Conservation (phyloP, 2,888 invertebrate species). For the Noctua fimbriata region DNA sequence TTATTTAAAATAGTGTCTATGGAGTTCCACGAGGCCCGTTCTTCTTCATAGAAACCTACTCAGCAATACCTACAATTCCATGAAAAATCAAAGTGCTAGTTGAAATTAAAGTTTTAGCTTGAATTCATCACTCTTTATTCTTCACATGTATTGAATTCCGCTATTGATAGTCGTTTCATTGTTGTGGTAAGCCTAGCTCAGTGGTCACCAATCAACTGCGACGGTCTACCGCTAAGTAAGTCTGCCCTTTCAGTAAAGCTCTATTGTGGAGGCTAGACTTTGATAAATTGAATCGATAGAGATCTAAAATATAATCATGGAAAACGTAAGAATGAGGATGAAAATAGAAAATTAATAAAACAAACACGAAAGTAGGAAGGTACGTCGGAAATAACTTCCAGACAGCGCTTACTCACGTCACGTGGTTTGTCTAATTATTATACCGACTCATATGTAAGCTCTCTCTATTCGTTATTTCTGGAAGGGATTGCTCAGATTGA, state of each 20-base stretch:
- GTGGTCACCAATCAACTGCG: neutral
- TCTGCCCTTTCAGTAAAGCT: neutral
- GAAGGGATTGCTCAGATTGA: conserved; percentile 29
- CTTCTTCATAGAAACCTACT: neutral
- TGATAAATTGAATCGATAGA: conserved; percentile 13
- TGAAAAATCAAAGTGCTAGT: neutral
- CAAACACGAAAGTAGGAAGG: neutral
- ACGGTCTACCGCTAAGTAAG: neutral
- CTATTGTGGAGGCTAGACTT: neutral
- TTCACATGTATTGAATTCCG: neutral
- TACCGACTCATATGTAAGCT: neutral
- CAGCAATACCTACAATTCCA: neutral
- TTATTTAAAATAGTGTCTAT: neutral
- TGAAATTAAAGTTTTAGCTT: neutral
- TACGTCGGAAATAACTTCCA: neutral
- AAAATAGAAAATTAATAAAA: conserved; percentile 14
- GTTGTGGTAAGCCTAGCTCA: neutral
- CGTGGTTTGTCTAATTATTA: conserved; percentile 10
- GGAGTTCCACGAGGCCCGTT: neutral
- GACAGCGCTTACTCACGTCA: neutral
- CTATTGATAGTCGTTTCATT: neutral
- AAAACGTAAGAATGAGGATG: neutral
- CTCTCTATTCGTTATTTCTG: conserved; percentile 28
- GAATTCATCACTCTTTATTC: neutral
- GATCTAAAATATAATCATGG: neutral